Evolutionary conservation across 2,797 vertebrate genomes (phyloP), one percentile per base, ranked within the genome.

Genomic region (Sebastes itinus): DNA sequence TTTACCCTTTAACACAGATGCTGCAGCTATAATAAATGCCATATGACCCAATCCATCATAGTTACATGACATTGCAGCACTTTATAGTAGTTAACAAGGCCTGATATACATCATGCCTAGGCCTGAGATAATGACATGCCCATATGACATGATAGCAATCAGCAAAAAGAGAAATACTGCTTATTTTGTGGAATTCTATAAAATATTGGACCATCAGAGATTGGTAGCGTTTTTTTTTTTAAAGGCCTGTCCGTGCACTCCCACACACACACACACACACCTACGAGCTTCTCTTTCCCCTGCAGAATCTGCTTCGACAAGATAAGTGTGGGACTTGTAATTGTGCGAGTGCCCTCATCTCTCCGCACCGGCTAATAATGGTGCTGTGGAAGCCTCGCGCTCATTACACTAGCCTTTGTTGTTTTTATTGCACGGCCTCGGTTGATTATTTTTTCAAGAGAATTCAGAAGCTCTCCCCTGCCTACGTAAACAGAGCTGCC

Each of bases 321-420:
- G 95, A 95, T 95, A 95, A 96, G 93, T 95, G 89, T 54, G 49
- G 89, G 86, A 91, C 90, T 94, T 86, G 92, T 95, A 94, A 95
- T 95, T 94, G 92, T 94, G 92, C 84, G 63, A 92, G 92, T 83
- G 82, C 87, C 90, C 90, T 95, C 94, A 93, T 95, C 93, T 94
- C 87, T 74, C 86, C 72, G 59, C 75, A 69, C 38, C 58, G 88
- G 89, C 89, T 93, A 94, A 95, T 95, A 95, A 95, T 94, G 89
- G 89, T 75, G 85, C 90, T 75, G 88, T 86, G 89, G 92, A 94
- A 89, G 92, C 88, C 87, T 90, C 71, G 85, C 92, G 91, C 93
- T 95, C 93, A 94, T 95, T 95, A 95, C 85, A 74, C 80, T 74
- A 22, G 87, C 81, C 91, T 95, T 93, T 93, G 88, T 92, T 94